Evolutionary conservation across 2,888 invertebrate genomes (phyloP).

Genomic region (Lucinisca nassula): DNA sequence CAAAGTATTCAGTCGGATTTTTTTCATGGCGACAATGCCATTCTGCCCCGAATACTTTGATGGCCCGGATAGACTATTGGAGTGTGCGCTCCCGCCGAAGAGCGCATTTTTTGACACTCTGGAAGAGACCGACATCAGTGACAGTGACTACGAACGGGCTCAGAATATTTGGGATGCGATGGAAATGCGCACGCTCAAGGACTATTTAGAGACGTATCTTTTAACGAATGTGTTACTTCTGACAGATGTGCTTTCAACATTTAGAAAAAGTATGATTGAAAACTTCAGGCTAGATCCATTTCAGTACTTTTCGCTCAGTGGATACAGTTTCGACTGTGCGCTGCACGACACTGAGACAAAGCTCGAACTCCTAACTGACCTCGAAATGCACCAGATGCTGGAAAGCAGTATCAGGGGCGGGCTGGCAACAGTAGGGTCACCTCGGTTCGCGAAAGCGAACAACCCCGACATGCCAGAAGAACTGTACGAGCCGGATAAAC

Average conservation of each 20-base stretch:
- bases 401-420: slow-evolving; percentile 24
- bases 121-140: not conserved
- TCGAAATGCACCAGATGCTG: slow-evolving; percentile 7
- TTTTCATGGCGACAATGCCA: not conserved
- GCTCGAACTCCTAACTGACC: slow-evolving; percentile 2
- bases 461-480: slow-evolving; percentile 19
- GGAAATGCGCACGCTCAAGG: not conserved
- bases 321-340: slow-evolving; percentile 9
- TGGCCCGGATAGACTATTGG: not conserved
- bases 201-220: not conserved
- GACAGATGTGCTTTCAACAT: not conserved
- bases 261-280: not conserved
- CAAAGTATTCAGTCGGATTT: not conserved
- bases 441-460: slow-evolving; percentile 6
- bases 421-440: not conserved
- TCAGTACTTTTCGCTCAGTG: not conserved
- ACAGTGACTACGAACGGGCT: not conserved
- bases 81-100: not conserved
- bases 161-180: not conserved
- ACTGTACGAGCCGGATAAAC: not conserved
- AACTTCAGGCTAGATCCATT: not conserved
- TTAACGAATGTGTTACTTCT: not conserved
- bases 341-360: slow-evolving; percentile 1
- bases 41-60: slow-evolving; percentile 15
- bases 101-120: not conserved